Evolutionary conservation across 2,888 invertebrate species (phyloP).

Genomic region (Acronicta aceris): DNA sequence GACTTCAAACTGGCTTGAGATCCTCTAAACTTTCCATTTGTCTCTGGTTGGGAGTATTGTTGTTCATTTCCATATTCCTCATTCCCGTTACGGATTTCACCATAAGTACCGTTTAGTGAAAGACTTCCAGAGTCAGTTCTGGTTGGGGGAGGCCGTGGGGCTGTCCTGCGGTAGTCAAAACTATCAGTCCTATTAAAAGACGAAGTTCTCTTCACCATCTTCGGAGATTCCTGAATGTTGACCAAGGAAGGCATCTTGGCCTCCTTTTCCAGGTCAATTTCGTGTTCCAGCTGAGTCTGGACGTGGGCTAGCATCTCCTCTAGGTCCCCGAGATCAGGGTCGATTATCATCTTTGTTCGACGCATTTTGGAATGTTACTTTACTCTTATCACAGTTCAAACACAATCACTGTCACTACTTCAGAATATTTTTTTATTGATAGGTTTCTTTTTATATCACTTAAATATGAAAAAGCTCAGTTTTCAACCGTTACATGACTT

Average conservation of each 20-base stretch:
- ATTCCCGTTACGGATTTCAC: conserved; percentile 59
- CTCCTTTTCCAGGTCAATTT: conserved; percentile 82
- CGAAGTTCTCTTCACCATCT: conserved; percentile 71
- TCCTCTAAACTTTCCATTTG: conserved; percentile 69
- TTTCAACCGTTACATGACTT: conserved; percentile 21
- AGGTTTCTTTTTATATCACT: conserved; percentile 14
- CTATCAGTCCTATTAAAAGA: conserved; percentile 73
- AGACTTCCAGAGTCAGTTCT: conserved; percentile 43
- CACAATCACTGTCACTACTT: conserved; percentile 39
- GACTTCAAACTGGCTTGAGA: conserved; percentile 77
- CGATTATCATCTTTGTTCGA: conserved; percentile 76
- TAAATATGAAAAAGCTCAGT: conserved; percentile 31
- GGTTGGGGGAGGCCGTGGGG: conserved; percentile 65
- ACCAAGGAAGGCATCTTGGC: conserved; percentile 76
- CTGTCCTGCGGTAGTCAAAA: conserved; percentile 69
- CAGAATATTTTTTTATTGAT: conserved; percentile 13
- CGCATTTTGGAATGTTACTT: conserved; percentile 69
- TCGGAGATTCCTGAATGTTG: conserved; percentile 81
- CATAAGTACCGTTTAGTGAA: conserved; percentile 48
- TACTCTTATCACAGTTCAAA: conserved; percentile 47
- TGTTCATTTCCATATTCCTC: conserved; percentile 66
- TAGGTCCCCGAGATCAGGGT: conserved; percentile 84
- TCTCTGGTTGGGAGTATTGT: conserved; percentile 65
- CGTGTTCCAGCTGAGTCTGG: conserved; percentile 83
- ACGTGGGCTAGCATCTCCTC: conserved; percentile 87